A percentile compares a stretch with the other conserved stretches of the same genome.
Evolutionary conservation across 2,888 invertebrate species (phyloP).

Genomic region (Portevinia maculata): DNA sequence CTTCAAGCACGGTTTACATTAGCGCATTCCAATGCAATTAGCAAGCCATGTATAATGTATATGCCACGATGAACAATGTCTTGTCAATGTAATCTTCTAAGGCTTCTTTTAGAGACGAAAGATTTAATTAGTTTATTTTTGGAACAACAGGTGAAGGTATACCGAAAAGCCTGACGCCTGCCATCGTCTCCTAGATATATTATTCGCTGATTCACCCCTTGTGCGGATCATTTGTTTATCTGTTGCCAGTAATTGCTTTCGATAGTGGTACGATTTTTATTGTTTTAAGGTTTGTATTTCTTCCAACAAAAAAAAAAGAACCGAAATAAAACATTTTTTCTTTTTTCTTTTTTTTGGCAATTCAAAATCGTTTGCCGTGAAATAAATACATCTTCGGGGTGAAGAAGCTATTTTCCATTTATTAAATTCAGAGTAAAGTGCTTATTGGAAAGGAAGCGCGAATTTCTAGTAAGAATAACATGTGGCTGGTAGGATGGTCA

Average conservation of each 20-base stretch:
- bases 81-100: slow-evolving; percentile 39
- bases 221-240: slow-evolving; percentile 60
- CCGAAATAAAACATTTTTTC: slow-evolving; percentile 35
- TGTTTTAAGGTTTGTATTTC: slow-evolving; percentile 2
- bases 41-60: slow-evolving; percentile 21
- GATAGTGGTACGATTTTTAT: slow-evolving; percentile 44
- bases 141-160: slow-evolving; percentile 66
- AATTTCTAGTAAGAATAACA: slow-evolving; percentile 15
- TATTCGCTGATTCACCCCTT: slow-evolving; percentile 8
- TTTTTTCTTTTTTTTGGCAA: slow-evolving; percentile 21
- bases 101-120: background rate
- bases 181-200: slow-evolving; percentile 45
- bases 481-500: slow-evolving; percentile 25
- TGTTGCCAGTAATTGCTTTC: slow-evolving; percentile 55
- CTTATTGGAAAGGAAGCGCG: slow-evolving; percentile 21
- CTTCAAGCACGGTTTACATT: slow-evolving; percentile 18
- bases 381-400: slow-evolving; percentile 43
- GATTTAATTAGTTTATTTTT: slow-evolving; percentile 41
- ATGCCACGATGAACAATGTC: slow-evolving; percentile 44
- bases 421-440: slow-evolving; percentile 16
- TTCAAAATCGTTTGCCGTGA: slow-evolving; percentile 28
- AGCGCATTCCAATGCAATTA: slow-evolving; percentile 65
- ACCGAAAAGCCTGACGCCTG: slow-evolving; percentile 46
- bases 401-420: slow-evolving; percentile 43
- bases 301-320: slow-evolving; percentile 19